These are phyloP conservation scores for Fulmarus glacialis DNA, from an alignment of 2,113 vertebrate genomes.

Conservation along the genomic window DNA sequence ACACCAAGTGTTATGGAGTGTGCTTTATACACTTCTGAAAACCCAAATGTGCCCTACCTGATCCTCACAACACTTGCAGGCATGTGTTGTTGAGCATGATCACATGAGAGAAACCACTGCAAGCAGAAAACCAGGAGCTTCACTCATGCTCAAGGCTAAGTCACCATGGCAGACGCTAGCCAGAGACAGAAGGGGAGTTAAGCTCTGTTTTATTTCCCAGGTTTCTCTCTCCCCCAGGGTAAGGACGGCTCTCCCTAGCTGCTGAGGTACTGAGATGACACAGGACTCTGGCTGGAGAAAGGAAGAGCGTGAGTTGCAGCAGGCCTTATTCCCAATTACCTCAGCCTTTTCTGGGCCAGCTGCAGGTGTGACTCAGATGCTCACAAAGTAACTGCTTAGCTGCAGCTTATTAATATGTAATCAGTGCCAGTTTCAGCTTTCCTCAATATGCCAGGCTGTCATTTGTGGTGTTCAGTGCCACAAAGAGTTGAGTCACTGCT, in stretches of 20 bases:
- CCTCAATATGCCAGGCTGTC: neutral
- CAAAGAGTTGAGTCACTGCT: slow-evolving; percentile 18
- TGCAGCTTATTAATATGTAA: neutral
- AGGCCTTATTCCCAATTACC: neutral
- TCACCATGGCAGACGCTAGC: neutral
- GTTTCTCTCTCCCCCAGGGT: neutral
- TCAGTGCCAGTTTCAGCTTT: neutral
- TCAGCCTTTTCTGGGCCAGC: neutral
- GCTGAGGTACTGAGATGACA: neutral
- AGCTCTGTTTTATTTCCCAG: neutral
- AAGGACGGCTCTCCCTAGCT: neutral
- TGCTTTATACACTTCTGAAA: neutral
- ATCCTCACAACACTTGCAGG: neutral
- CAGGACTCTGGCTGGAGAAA: neutral
- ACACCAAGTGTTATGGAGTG: rapidly evolving
- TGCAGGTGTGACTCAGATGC: slow-evolving; percentile 22
- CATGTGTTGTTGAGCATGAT: rapidly evolving
- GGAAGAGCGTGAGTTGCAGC: neutral
- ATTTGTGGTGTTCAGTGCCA: neutral
- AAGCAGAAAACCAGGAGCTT: neutral
- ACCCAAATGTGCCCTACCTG: neutral
- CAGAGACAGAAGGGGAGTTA: neutral
- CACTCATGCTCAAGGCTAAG: neutral
- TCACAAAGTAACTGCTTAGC: neutral
- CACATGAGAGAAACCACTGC: neutral